phyloP scores from a whole-genome alignment of 1,140 invertebrate genomes.

The Epicauta chinensis region DNA sequence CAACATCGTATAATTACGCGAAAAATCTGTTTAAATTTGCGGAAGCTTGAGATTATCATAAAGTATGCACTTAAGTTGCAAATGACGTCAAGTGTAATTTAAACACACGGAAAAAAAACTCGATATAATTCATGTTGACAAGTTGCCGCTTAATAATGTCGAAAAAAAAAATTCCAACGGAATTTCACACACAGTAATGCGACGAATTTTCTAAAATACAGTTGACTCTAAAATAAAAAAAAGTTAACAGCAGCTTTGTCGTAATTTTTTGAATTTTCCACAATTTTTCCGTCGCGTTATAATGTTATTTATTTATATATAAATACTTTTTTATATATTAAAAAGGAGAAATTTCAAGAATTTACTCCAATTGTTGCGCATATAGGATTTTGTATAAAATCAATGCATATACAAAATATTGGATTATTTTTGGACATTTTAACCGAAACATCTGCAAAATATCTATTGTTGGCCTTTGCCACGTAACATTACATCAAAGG shows the following conservation, averaged over 20 bases:
- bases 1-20: too few species aligned
- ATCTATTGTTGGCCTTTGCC: slow-evolving; percentile 3
- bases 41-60: too few species aligned
- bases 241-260: not conserved
- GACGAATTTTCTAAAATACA: slow-evolving; percentile 6
- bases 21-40: too few species aligned
- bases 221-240: too few species aligned
- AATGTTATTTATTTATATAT: too few species aligned
- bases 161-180: slow-evolving; percentile 5
- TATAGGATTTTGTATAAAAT: too few species aligned
- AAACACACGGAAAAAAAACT: not conserved
- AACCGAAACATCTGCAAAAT: slow-evolving; percentile 15
- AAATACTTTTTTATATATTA: too few species aligned
- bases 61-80: too few species aligned
- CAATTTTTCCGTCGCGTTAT: not conserved
- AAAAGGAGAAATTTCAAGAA: too few species aligned
- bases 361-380: too few species aligned
- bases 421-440: slow-evolving; percentile 11
- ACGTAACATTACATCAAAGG: slow-evolving; percentile 13
- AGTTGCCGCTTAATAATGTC: not conserved
- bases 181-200: slow-evolving; percentile 2
- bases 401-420: slow-evolving; percentile 4
- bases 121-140: slow-evolving; percentile 3
- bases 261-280: slow-evolving; percentile 8
- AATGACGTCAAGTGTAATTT: too few species aligned